Base-by-base conservation (phyloP, 2,113 vertebrate genomes). In the Nymphicus hollandicus region DNA sequence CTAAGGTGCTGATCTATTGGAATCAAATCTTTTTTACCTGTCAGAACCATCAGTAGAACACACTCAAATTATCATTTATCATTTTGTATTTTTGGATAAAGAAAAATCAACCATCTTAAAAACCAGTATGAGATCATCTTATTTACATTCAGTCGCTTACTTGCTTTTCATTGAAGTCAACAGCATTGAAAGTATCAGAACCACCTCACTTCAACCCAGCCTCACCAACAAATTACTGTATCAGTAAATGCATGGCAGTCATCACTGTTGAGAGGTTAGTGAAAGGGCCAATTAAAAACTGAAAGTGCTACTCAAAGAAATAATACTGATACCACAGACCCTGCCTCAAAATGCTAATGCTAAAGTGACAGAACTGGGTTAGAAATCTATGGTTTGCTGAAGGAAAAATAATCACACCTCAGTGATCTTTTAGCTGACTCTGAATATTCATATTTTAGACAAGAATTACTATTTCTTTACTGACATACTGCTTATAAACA, bases 281-380 rank as follows among this genome's bases (percentile, higher is more conserved):
- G 11, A 84, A 93, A 52, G 11, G 43, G 35, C 3, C 7, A 53
- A 58, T 43, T 46, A 49, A 69, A 93, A 53, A 33, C 68, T 68
- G 3, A 10, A 81, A 76, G 10, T 29, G 5, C 7, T 80, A 18
- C 44, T 55, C 33, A 64, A 84, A 60, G 43, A 93, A 85, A 28
- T 33, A 69, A 90, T 84, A 18, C 13, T 18, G 27, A 66, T 39
- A 61, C 5, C 22, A 65, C 1, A 91, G 56, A 49, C 9, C 31
- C 7, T 37, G 10, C 14, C 43, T 73, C 20, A 89, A 89, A 92
- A 31, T 25, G 3, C 20, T 60, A 95, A 76, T 20, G 79, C 29
- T 19, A 8, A 60, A 68, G 13, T 87, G 66, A 85, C 64, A 97
- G 55, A 96, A 88, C 23, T 61, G 46, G 41, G 72, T 97, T 86